Evolutionary conservation across 2,888 invertebrate species (phyloP).

Genomic region (Plebejus argus): DNA sequence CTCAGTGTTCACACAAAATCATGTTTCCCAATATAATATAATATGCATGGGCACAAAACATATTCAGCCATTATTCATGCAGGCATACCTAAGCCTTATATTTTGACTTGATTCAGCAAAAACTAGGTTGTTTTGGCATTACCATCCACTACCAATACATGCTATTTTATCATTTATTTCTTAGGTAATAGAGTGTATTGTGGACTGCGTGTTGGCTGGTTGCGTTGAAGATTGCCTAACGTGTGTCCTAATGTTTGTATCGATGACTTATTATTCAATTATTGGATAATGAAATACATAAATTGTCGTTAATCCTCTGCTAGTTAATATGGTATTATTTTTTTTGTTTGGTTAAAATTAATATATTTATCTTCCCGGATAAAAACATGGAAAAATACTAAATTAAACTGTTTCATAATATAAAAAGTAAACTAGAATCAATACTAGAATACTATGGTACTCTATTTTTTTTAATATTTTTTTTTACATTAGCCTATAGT

Average conservation of each 20-base stretch:
- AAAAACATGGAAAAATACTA: too few relatives aligned
- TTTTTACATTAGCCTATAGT: too few relatives aligned
- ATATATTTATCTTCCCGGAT: too few relatives aligned
- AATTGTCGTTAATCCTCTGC: background rate
- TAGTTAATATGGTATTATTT: background rate
- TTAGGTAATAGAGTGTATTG: background rate
- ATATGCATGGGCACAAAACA: background rate
- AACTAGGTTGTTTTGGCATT: conserved; percentile 25
- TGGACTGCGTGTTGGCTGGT: background rate
- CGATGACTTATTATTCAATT: conserved; percentile 31
- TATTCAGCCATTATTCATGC: background rate
- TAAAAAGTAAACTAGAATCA: too few relatives aligned
- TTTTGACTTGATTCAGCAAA: conserved; percentile 18
- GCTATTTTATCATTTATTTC: background rate
- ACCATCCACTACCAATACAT: background rate
- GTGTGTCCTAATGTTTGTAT: conserved; percentile 26
- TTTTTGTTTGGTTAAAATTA: background rate
- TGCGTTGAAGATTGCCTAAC: conserved; percentile 15
- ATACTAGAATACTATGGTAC: too few relatives aligned
- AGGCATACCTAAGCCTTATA: background rate
- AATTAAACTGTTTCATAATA: too few relatives aligned
- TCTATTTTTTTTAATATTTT: too few relatives aligned
- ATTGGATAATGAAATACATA: conserved; percentile 22
- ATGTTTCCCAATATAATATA: background rate
- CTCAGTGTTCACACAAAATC: background rate